Conservation (phyloP, 2,113 vertebrate species). For the Toxostoma redivivum region DNA sequence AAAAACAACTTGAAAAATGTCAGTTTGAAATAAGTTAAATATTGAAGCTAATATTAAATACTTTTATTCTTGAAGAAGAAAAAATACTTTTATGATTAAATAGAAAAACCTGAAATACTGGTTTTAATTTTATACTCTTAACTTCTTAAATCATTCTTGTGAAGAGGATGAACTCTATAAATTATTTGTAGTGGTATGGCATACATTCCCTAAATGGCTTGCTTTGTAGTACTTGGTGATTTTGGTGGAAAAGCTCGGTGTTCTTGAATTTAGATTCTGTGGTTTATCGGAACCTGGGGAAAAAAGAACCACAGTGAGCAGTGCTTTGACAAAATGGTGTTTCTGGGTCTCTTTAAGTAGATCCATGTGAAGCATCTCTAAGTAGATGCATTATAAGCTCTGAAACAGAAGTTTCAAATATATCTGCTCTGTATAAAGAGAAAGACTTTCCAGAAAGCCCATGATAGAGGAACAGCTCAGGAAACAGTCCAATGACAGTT, state of each 20-base stretch:
- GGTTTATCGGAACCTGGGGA: background rate
- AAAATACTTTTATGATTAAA: background rate
- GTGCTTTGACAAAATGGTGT: background rate
- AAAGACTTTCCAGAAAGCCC: background rate
- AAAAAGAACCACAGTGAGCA: background rate
- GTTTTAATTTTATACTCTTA: background rate
- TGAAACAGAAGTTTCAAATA: background rate
- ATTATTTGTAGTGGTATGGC: background rate
- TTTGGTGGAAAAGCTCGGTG: background rate
- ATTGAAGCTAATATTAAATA: background rate
- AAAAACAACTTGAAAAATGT: background rate
- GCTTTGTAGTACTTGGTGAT: background rate
- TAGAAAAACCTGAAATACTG: background rate
- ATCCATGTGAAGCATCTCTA: background rate
- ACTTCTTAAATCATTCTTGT: background rate
- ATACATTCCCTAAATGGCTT: background rate
- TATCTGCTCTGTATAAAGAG: background rate
- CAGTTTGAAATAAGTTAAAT: background rate
- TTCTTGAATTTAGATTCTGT: background rate
- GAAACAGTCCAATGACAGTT: background rate
- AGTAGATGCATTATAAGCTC: background rate
- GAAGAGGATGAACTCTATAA: background rate
- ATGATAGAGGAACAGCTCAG: background rate
- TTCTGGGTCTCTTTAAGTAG: background rate
- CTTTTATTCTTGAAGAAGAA: background rate